These are phyloP conservation scores for Hippotragus niger DNA, from an alignment of 2,113 vertebrate genomes.

Conservation along the genomic window DNA sequence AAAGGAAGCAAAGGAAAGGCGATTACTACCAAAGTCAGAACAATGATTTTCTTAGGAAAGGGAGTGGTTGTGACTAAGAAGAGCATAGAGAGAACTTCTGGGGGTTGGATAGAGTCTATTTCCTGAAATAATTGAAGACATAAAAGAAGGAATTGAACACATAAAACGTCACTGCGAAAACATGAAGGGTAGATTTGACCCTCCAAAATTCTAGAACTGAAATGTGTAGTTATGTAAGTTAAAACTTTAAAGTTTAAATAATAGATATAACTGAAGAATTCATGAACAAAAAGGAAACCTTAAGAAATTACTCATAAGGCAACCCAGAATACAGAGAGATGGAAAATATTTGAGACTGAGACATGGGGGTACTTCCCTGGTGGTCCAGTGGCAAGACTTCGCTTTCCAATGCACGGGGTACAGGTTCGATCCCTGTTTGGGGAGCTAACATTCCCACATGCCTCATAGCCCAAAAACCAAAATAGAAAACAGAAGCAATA, in stretches of 20 bases:
- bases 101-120: background rate
- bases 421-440: background rate
- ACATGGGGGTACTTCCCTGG: background rate
- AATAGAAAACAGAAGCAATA: background rate
- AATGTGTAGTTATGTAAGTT: background rate
- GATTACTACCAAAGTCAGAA: background rate
- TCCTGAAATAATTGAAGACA: background rate
- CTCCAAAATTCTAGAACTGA: background rate
- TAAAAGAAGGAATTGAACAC: background rate
- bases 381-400: background rate
- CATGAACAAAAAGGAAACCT: background rate
- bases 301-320: background rate
- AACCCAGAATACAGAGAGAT: background rate
- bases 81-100: background rate
- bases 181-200: background rate
- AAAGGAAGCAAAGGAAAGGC: background rate
- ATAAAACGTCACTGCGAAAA: background rate
- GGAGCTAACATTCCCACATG: background rate
- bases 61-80: background rate
- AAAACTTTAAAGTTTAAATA: background rate
- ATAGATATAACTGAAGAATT: background rate
- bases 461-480: background rate
- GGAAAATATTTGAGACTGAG: background rate
- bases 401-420: background rate
- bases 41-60: background rate